These are phyloP conservation scores for Drosophila kokeensis DNA, from an alignment of 2,888 invertebrate species.

Conservation along the genomic window DNA sequence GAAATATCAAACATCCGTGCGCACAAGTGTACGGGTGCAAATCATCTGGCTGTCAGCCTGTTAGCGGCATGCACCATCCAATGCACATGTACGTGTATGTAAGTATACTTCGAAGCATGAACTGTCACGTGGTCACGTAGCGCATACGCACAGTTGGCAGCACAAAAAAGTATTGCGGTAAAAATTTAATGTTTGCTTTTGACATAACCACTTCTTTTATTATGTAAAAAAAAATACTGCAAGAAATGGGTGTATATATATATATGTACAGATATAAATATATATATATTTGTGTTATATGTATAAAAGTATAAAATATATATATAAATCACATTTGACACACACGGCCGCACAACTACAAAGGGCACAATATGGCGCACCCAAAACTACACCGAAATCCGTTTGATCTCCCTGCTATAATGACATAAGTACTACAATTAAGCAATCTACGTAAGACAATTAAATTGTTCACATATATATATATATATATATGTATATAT, in stretches of 20 bases:
- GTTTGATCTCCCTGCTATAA: conserved; percentile 12
- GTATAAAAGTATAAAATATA: conserved; percentile 13
- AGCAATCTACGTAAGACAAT: conserved; percentile 15
- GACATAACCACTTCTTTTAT: conserved; percentile 50
- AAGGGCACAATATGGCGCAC: not conserved
- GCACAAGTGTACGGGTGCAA: conserved; percentile 15
- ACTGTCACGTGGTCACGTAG: conserved; percentile 51
- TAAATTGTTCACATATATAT: not conserved
- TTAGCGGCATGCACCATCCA: conserved; percentile 20
- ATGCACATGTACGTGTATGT: not conserved
- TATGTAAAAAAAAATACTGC: conserved; percentile 43
- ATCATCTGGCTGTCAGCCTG: conserved; percentile 46
- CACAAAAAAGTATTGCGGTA: conserved; percentile 15
- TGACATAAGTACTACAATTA: conserved; percentile 25
- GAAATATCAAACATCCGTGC: conserved; percentile 46
- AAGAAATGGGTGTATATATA: conserved; percentile 9
- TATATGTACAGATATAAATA: conserved; percentile 13
- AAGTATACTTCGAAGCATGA: conserved; percentile 3
- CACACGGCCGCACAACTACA: conserved; percentile 34
- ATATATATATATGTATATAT: not conserved
- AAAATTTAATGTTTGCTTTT: conserved; percentile 47
- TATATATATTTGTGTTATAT: conserved; percentile 13
- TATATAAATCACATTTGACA: conserved; percentile 53
- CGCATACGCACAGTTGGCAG: conserved; percentile 50
- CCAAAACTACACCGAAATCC: conserved; percentile 5